These are phyloP conservation scores for Ophion ventricosus DNA, from an alignment of 2,888 invertebrate genomes.

Conservation along the genomic window DNA sequence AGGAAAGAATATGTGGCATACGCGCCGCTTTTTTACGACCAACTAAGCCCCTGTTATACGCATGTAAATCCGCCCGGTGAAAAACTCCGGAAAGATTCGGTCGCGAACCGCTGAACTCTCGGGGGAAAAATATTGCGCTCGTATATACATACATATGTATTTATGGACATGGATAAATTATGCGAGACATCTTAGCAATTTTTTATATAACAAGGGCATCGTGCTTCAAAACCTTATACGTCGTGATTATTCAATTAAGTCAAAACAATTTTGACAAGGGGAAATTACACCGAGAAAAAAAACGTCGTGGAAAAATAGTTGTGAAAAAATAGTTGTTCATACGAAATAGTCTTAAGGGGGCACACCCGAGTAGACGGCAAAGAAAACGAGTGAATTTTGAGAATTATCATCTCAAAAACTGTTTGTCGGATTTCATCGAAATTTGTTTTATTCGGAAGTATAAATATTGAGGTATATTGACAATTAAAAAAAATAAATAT, in stretches of 20 bases:
- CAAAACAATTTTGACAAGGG: neutral
- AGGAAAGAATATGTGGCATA: conserved; percentile 61
- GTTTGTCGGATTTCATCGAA: too few species aligned
- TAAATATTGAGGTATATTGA: too few species aligned
- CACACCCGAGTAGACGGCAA: too few species aligned
- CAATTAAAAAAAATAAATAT: too few species aligned
- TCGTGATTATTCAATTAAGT: neutral
- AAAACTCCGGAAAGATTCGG: conserved; percentile 66
- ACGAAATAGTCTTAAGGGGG: too few species aligned
- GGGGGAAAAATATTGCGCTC: conserved; percentile 55
- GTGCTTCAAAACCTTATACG: conserved; percentile 6
- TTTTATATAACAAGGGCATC: conserved; percentile 5
- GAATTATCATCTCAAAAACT: too few species aligned
- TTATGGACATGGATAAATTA: neutral
- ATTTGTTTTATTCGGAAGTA: too few species aligned
- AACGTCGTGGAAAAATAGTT: too few species aligned
- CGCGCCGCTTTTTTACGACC: conserved; percentile 62
- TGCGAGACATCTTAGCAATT: conserved; percentile 11
- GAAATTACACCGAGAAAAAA: too few species aligned
- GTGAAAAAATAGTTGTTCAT: too few species aligned
- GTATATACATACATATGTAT: conserved; percentile 29
- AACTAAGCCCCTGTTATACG: conserved; percentile 65
- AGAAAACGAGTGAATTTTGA: too few species aligned
- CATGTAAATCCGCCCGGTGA: conserved; percentile 67
- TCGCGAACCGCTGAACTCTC: conserved; percentile 53